Base-by-base conservation (phyloP, 2,797 vertebrate genomes). In the Cichlasoma orientale region DNA sequence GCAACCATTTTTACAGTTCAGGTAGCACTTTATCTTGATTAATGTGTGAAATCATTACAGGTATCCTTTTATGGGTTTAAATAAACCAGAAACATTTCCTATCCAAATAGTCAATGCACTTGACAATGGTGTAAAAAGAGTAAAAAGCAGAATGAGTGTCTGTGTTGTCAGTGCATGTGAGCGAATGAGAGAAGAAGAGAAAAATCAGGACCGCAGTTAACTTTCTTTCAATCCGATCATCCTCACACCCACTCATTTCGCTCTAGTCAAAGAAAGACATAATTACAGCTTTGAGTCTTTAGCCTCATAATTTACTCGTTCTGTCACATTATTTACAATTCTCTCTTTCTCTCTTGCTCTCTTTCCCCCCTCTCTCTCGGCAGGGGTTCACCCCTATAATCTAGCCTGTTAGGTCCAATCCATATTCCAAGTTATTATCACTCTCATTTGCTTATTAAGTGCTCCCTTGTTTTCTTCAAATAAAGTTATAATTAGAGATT, bases 401-500 rank as follows among this genome's bases (percentile, higher is more conserved):
- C 89, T 95, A 93, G 86, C 94, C 93, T 89, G 89, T 90, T 94
- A 93, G 92, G 93, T 90, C 89, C 88, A 89, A 88, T 94, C 93
- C 94, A 92, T 90, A 93, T 87, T 93, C 89, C 83, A 75, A 89
- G 90, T 93, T 94, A 94, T 95, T 94, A 96, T 94, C 94, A 94
- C 92, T 92, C 92, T 95, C 93, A 95, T 95, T 94, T 94, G 92
- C 93, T 94, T 94, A 95, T 95, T 95, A 95, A 95, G 94, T 93
- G 91, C 87, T 88, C 92, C 92, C 93, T 94, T 95, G 93, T 95
- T 95, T 94, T 95, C 94, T 95, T 95, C 95, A 96, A 95, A 95
- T 95, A 94, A 95, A 95, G 92, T 92, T 93, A 95, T 96, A 95
- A 96, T 96, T 94, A 95, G 89, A 94, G 92, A 95, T 94, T 95